A percentile compares a stretch with the other conserved stretches of the same genome.
phyloP scores from a whole-genome alignment of 2,113 vertebrate genomes.

The Daboia siamensis region DNA sequence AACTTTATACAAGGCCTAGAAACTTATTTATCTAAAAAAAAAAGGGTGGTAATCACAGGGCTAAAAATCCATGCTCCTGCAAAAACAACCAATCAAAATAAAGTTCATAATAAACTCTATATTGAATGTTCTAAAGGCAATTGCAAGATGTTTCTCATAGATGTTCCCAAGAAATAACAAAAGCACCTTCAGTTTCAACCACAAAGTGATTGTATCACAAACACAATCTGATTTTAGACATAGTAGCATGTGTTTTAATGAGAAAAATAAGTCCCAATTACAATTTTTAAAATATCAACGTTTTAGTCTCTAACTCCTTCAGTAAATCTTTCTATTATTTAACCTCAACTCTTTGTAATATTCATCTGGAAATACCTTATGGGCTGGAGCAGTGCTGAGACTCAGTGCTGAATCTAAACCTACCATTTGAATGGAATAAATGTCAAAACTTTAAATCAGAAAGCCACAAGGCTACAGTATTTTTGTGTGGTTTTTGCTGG shows the following conservation, averaged over 20 bases:
- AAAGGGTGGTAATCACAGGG: not conserved
- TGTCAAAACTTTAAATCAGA: not conserved
- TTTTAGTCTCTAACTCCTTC: not conserved
- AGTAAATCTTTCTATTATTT: not conserved
- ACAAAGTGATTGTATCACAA: not conserved
- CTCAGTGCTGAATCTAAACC: not conserved
- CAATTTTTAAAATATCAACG: not conserved
- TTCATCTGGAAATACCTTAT: not conserved
- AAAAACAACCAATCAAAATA: not conserved
- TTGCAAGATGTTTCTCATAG: not conserved
- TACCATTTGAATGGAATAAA: not conserved
- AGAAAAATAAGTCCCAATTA: not conserved
- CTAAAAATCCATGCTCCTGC: not conserved
- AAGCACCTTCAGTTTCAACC: not conserved
- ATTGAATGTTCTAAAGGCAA: not conserved
- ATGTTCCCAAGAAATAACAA: not conserved
- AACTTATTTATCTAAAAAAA: not conserved
- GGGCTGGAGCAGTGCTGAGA: not conserved
- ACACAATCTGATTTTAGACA: not conserved
- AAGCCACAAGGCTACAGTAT: not conserved
- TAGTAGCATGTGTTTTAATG: not conserved
- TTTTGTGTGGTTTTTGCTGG: not conserved
- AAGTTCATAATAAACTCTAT: not conserved
- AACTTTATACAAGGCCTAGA: not conserved
- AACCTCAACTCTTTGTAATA: not conserved